phyloP scores from a whole-genome alignment of 1,140 invertebrate species.

The Polypedilum pembai region DNA sequence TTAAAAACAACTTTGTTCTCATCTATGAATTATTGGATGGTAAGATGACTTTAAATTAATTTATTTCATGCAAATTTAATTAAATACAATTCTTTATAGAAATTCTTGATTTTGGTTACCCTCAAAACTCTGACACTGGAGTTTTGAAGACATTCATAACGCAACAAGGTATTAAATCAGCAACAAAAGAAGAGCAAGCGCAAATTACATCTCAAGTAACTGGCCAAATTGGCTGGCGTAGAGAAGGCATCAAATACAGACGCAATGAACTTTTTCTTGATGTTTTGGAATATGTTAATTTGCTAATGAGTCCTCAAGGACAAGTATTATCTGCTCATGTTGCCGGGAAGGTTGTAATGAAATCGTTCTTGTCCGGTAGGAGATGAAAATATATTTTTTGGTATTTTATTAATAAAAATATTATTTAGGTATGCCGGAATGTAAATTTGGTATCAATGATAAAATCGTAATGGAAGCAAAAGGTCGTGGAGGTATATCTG shows the following conservation, averaged over 20 bases:
- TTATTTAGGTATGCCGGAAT: constrained; percentile 88
- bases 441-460: constrained; percentile 99
- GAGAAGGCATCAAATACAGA: constrained; percentile 98
- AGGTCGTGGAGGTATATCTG: constrained; percentile 61
- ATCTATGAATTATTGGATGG: constrained; percentile 98
- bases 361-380: constrained; percentile 86
- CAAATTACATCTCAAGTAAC: constrained; percentile 99
- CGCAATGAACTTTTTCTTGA: constrained; percentile 98
- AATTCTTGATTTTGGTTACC: constrained; percentile 99
- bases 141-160: constrained; percentile 99
- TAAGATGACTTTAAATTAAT: constrained; percentile 44
- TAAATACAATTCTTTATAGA: constrained; percentile 56
- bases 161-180: constrained; percentile 97
- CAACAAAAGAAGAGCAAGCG: constrained; percentile 98
- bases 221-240: constrained; percentile 98
- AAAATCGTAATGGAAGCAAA: constrained; percentile 99
- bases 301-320: constrained; percentile 99
- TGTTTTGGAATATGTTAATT: constrained; percentile 97
- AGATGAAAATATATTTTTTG: too few relatives aligned
- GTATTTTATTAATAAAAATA: too few relatives aligned
- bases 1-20: constrained; percentile 99
- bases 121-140: constrained; percentile 98
- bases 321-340: constrained; percentile 99
- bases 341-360: constrained; percentile 99
- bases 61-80: not conserved